phyloP scores from a whole-genome alignment of 2,797 vertebrate genomes.

The Oceanodroma leucorhoa region DNA sequence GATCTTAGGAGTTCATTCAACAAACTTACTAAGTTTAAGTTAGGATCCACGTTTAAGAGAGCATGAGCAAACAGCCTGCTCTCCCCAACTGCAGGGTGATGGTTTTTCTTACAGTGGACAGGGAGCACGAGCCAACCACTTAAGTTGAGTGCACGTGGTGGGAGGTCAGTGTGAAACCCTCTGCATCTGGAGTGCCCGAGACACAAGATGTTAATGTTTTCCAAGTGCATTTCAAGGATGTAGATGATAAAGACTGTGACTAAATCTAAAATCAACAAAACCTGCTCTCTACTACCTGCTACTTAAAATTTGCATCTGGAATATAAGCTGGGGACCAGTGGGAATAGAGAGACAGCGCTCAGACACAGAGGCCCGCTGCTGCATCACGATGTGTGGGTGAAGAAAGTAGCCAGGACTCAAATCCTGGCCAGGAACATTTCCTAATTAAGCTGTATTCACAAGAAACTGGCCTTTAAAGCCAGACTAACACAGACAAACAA shows the following conservation, averaged over 20 bases:
- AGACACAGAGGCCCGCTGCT: accelerated
- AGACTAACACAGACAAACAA: background rate
- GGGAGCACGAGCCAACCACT: background rate
- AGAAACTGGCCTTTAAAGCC: background rate
- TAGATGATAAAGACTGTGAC: background rate
- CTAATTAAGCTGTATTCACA: background rate
- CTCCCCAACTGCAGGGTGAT: background rate
- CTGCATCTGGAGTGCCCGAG: background rate
- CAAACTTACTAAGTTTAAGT: background rate
- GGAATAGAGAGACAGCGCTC: background rate
- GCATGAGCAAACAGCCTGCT: background rate
- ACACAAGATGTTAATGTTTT: background rate
- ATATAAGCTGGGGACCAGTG: background rate
- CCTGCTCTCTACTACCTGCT: background rate
- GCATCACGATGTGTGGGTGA: background rate
- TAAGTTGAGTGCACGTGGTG: background rate
- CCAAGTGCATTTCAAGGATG: background rate
- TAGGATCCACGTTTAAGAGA: background rate
- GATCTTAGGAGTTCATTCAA: background rate
- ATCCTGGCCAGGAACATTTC: background rate
- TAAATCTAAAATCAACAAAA: background rate
- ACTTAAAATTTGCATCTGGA: background rate
- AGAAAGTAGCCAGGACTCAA: background rate
- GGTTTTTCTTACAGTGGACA: background rate
- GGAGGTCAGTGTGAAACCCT: background rate